phyloP scores from a whole-genome alignment of 2,113 vertebrate species.

The Ondatra zibethicus region DNA sequence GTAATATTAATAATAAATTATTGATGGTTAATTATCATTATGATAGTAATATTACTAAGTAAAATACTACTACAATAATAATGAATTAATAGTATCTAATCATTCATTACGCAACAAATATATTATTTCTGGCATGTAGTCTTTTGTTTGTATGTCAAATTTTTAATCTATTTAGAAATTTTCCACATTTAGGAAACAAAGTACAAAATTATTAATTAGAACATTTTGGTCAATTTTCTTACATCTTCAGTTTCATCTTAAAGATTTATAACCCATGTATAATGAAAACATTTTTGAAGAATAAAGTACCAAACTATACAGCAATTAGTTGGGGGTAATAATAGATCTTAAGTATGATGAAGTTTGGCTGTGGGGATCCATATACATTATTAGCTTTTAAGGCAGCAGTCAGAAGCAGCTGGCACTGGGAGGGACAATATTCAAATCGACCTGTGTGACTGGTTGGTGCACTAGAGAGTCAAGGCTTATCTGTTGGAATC shows the following conservation, averaged over 20 bases:
- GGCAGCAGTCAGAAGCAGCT: background rate
- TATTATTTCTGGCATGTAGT: background rate
- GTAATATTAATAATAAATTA: background rate
- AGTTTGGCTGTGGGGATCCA: background rate
- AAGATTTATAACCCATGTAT: background rate
- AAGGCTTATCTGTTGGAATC: background rate
- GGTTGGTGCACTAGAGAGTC: background rate
- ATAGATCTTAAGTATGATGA: background rate
- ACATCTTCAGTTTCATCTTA: background rate
- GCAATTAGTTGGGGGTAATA: background rate
- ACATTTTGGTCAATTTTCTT: background rate
- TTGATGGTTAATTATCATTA: background rate
- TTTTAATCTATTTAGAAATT: background rate
- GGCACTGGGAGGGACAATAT: fast-evolving
- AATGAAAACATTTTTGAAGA: background rate
- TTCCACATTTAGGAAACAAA: background rate
- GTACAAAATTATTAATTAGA: background rate
- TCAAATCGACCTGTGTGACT: background rate
- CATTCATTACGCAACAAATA: background rate
- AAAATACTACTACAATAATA: background rate
- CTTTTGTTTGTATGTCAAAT: background rate
- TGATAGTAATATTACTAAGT: background rate
- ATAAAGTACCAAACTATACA: background rate
- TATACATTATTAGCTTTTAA: background rate
- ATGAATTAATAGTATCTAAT: background rate